Conservation (phyloP, 2,888 invertebrate genomes). For the Oscheius sp. region DNA sequence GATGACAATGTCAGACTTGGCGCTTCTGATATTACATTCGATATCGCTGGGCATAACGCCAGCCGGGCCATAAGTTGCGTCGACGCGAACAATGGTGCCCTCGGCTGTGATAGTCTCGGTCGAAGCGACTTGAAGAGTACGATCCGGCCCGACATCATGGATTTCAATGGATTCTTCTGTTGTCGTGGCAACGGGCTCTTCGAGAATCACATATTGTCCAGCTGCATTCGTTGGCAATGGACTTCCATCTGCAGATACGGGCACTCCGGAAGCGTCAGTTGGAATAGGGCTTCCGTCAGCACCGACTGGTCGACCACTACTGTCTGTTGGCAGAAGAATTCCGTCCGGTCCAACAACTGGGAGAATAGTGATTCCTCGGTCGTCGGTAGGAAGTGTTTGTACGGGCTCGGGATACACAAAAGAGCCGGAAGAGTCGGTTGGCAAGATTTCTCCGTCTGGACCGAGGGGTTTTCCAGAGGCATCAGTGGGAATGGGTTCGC, state of each 20-base stretch:
- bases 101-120: neutral
- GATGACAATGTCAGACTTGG: conserved; percentile 20
- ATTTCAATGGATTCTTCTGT: conserved; percentile 45
- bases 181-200: conserved; percentile 50
- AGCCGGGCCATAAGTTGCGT: neutral
- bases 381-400: conserved; percentile 43
- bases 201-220: conserved; percentile 35
- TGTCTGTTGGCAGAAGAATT: conserved; percentile 49
- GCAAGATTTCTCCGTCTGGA: conserved; percentile 43
- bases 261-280: conserved; percentile 37
- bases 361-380: conserved; percentile 40
- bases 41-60: conserved; percentile 9
- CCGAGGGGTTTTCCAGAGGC: conserved; percentile 40
- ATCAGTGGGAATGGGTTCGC: conserved; percentile 24
- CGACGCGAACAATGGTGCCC: neutral
- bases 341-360: conserved; percentile 50
- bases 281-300: conserved; percentile 29
- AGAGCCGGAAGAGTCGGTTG: conserved; percentile 27
- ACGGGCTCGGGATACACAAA: conserved; percentile 42
- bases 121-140: neutral
- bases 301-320: conserved; percentile 40
- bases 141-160: conserved; percentile 45
- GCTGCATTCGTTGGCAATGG: conserved; percentile 40
- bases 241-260: conserved; percentile 36
- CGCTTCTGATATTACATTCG: conserved; percentile 40